These are phyloP conservation scores for Hippasteria phrygiana DNA, from an alignment of 53 echinoderm and acorn worm species.

Conservation along the genomic window DNA sequence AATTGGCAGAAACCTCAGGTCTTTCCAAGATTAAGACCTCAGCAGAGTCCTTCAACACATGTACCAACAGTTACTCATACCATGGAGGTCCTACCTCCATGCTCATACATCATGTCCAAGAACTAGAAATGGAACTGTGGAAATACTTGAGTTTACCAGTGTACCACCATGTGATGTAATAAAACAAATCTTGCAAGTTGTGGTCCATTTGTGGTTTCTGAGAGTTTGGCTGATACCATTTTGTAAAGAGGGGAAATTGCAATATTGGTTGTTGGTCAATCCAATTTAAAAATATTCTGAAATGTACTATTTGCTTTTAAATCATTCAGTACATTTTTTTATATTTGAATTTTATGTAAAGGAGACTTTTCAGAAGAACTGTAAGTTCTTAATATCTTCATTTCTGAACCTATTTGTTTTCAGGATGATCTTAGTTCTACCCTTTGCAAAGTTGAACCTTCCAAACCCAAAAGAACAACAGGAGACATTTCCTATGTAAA, in stretches of 20 bases:
- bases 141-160: not conserved
- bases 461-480: constrained; percentile 39
- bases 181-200: no score
- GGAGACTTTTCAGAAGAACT: not conserved
- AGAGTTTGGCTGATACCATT: constrained; percentile 22
- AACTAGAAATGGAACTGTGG: not conserved
- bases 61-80: not conserved
- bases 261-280: not conserved
- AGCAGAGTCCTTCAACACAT: not conserved
- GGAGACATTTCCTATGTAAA: constrained; percentile 11
- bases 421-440: not conserved
- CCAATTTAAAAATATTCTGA: not conserved
- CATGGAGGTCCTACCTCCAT: no score
- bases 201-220: constrained; percentile 11
- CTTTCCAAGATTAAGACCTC: not conserved
- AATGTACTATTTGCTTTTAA: not conserved
- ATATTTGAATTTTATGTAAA: not conserved
- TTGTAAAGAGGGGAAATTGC: not conserved
- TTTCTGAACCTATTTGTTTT: no score
- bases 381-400: no score
- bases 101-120: no score
- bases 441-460: constrained; percentile 21
- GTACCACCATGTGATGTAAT: constrained; percentile 32
- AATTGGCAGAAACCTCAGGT: not conserved
- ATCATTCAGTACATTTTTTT: not conserved